Evolutionary conservation across 53 echinoderm and acorn worm species (phyloP).

Genomic region (Echinometra lucunter): DNA sequence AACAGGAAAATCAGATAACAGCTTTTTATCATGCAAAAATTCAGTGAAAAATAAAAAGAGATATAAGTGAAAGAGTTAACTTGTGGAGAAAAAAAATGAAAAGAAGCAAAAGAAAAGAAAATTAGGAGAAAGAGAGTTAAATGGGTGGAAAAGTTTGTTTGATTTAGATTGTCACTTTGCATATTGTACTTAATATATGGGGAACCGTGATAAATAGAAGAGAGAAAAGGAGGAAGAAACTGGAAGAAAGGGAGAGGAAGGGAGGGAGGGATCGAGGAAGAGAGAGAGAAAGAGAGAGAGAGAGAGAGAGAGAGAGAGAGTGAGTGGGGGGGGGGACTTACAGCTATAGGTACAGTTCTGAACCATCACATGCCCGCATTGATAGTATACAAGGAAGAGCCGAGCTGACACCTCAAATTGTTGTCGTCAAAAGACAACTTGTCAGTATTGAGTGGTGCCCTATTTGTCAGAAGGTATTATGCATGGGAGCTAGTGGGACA

Average conservation of each 20-base stretch:
- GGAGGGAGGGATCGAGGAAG: too few species aligned
- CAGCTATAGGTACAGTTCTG: not conserved
- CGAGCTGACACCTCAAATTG: conserved; percentile 70
- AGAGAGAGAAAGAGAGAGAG: not conserved
- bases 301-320: not conserved
- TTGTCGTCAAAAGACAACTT: conserved; percentile 69
- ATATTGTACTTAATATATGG: too few species aligned
- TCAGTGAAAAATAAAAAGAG: not conserved
- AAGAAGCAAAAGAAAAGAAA: not conserved
- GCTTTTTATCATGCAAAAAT: not conserved
- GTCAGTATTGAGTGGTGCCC: conserved; percentile 64
- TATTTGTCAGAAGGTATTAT: conserved; percentile 62
- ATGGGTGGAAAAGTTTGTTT: not conserved
- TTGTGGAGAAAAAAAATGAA: not conserved
- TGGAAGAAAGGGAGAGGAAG: not conserved
- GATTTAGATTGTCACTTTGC: not conserved
- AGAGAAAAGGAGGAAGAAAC: not conserved
- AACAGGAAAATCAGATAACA: conserved; percentile 2
- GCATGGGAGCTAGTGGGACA: conserved; percentile 18
- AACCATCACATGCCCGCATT: conserved; percentile 16
- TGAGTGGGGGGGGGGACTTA: not conserved
- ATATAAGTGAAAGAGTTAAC: not conserved
- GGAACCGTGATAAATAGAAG: not conserved
- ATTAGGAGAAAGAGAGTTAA: not conserved
- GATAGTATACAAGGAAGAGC: conserved; percentile 53